phyloP scores from a whole-genome alignment of 64 coral and sea anemone species.

The Montipora capricornis region DNA sequence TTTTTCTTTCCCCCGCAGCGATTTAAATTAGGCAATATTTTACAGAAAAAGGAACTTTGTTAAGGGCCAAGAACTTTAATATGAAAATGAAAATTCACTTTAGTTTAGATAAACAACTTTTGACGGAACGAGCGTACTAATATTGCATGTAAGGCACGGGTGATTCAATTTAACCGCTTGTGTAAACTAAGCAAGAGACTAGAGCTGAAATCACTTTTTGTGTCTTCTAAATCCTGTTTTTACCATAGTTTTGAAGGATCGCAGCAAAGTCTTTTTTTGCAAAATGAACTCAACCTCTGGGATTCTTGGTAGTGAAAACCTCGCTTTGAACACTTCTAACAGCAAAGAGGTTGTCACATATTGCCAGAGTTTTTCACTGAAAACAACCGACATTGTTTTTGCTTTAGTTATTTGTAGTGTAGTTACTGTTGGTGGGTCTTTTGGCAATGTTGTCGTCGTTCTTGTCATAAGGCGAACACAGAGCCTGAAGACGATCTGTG shows the following conservation, averaged over 20 bases:
- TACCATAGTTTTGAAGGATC: not conserved
- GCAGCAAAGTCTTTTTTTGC: not conserved
- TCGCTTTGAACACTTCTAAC: not conserved
- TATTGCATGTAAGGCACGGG: no score
- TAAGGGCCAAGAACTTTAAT: no score
- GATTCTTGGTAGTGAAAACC: not conserved
- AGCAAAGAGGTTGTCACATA: not conserved
- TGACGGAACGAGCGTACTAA: no score
- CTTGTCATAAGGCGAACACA: not conserved
- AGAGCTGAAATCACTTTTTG: no score
- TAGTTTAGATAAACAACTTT: no score
- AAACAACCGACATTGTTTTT: not conserved
- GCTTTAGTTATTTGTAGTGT: not conserved
- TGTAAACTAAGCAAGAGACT: no score
- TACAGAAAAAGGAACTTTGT: no score
- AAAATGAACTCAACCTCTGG: not conserved
- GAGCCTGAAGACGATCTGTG: slow-evolving; percentile 1
- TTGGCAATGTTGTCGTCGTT: not conserved
- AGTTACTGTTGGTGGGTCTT: not conserved
- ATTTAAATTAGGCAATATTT: no score
- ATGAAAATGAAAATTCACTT: no score
- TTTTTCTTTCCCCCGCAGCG: no score
- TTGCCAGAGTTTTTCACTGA: not conserved
- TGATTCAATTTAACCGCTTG: no score
- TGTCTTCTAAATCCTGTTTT: no score